phyloP scores from a whole-genome alignment of 1,140 invertebrate genomes.

The Leptonema lineaticorne region DNA sequence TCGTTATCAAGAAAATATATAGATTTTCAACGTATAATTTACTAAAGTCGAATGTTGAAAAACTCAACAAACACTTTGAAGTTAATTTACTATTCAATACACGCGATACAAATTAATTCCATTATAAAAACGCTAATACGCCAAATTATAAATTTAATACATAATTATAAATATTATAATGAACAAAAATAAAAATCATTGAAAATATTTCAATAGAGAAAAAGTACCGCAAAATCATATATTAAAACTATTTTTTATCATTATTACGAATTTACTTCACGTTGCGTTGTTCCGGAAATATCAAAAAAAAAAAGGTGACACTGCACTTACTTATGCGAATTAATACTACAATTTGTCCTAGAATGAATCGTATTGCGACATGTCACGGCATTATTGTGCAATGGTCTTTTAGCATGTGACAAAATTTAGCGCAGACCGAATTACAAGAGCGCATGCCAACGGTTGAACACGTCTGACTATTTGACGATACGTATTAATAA shows the following conservation, averaged over 20 bases:
- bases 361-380: slow-evolving; percentile 20
- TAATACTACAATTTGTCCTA: slow-evolving; percentile 24
- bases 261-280: too few species aligned
- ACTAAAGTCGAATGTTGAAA: neutral
- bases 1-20: too few species aligned
- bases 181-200: too few species aligned
- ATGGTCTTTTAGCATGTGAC: slow-evolving; percentile 6
- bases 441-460: neutral
- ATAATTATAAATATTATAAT: too few species aligned
- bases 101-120: neutral
- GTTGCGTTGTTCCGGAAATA: slow-evolving; percentile 11
- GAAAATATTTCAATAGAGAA: too few species aligned
- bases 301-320: slow-evolving; percentile 13
- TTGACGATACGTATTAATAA: neutral
- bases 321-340: slow-evolving; percentile 5
- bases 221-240: too few species aligned
- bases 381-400: slow-evolving; percentile 13
- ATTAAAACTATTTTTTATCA: too few species aligned
- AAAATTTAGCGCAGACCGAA: slow-evolving; percentile 18
- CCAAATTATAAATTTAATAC: too few species aligned
- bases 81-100: neutral
- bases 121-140: too few species aligned
- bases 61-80: neutral
- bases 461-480: neutral
- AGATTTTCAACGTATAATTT: too few species aligned